Base-by-base conservation (phyloP, 2,797 vertebrate genomes). In the Anguilla megastoma region DNA sequence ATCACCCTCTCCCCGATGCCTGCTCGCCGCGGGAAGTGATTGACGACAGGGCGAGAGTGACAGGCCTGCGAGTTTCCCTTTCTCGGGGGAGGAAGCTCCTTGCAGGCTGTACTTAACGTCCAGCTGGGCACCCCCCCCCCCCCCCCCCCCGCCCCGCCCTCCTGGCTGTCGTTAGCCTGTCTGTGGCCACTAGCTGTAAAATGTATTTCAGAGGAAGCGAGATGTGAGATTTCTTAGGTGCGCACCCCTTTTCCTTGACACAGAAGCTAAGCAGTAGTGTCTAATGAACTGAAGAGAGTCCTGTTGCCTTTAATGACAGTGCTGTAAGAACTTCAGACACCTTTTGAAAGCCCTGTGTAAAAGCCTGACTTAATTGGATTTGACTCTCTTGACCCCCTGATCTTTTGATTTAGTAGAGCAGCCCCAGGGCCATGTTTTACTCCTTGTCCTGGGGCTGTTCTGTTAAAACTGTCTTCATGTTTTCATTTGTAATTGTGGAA, bases 161-260 rank as follows among this genome's bases (percentile, higher is more conserved):
- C 8, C 3, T 14, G 41, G 91, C 92, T 92, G 90, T 93, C 92
- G 91, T 91, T 93, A 93, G 88, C 85, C 69, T 45, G 1, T 86
- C 86, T 8, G 80, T 88, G 24, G 45, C 16, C 79, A 48, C 41
- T n/a, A 8, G 7, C 79, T 3, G 0, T 50, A 45, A n/a, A 82
- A 79, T 76, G 2, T 79, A 18, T 45, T 41, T 41, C 33, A 36
- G 24, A 79, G 36, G 74, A 36, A 79, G 33, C 3, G 74, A 79
- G 33, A 14, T 41, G 33, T 3, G 33, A 79, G 74, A 79, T 41
- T 21, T 41, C 30, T 79, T 79, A 6, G 74, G 33, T 12, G 30
- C 33, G 10, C 33, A 16, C 0, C 21, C 79, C 36, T n/a, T 82
- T 48, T 82, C 79, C 45, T 50, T 48, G 21, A 48, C 79, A 82